phyloP scores from a whole-genome alignment of 1,140 invertebrate genomes.

The Conus betulinus region DNA sequence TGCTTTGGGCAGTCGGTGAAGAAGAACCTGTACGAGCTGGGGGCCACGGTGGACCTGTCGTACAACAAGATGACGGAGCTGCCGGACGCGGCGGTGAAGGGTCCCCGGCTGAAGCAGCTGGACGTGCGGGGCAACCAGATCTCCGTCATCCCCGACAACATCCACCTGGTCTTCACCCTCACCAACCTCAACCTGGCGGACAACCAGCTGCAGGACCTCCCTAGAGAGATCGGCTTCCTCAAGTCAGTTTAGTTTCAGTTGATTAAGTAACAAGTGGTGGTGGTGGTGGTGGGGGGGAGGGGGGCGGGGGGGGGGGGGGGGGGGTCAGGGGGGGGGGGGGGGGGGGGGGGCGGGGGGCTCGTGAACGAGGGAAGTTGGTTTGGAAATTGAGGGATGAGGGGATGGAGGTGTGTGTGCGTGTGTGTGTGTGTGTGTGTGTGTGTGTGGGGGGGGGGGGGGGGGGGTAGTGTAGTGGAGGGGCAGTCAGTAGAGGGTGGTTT shows the following conservation, averaged over 20 bases:
- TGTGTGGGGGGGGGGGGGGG: no score
- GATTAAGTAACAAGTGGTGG: not conserved
- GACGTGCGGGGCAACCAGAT: conserved; percentile 68
- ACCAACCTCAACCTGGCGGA: conserved; percentile 63
- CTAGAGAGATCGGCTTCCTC: conserved; percentile 62
- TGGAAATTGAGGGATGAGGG: no score
- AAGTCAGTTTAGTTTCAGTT: conserved; percentile 36
- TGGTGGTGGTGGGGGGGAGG: not conserved
- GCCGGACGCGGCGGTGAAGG: conserved; percentile 65
- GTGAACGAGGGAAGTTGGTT: no score
- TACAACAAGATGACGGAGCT: conserved; percentile 69
- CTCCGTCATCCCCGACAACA: conserved; percentile 61
- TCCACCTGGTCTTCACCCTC: conserved; percentile 65
- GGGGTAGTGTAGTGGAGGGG: no score
- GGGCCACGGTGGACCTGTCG: conserved; percentile 60
- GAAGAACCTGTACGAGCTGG: conserved; percentile 70
- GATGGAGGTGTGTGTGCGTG: no score
- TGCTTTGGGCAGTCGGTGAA: conserved; percentile 50
- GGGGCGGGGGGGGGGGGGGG: no score
- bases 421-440: no score
- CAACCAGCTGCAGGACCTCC: conserved; percentile 67
- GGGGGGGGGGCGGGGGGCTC: not conserved
- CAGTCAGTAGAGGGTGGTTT: no score
- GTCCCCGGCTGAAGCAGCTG: conserved; percentile 60
- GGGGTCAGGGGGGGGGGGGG: not conserved